Base-by-base conservation (phyloP, 2,888 invertebrate species). In the Lutraria lutraria region DNA sequence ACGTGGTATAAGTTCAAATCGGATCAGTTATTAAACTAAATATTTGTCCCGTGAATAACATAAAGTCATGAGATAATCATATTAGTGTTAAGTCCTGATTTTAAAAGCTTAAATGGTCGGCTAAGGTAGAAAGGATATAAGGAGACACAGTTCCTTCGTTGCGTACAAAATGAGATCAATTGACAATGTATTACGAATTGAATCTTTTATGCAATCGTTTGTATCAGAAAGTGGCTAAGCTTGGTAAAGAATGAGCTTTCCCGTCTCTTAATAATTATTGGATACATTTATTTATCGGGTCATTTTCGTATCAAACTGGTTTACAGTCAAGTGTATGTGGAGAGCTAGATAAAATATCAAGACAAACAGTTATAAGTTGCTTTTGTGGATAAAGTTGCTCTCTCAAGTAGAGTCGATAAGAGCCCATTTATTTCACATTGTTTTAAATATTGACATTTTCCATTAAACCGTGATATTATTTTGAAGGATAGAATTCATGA, bases 361-460 rank as follows among this genome's bases (percentile, higher is more conserved):
- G 84, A 81, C 72, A 82, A 88, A 81, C 68, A 81, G 85, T 84
- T 81, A 82, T 88, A 88, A 88, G 81, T 88, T 85, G 81, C 81
- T 84, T 88, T 81, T 81, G 85, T 81, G 85, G 88, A 81, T 81
- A 72, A 81, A 83, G 53, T 63, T 43, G 54, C 6, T 85, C 81
- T 68, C 72, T 84, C 68, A 34, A 88, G 85, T 54, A 81, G 80
- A 76, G 83, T 81, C 83, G 86, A 86, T 88, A 88, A 88, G 86
- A 76, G 82, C 16, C 56, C 83, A 88, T 88, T 87, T 86, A 83
- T 86, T 82, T 82, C 63, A 60, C 82, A 83, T 88, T 88, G 88
- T 88, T 88, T 88, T 63, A 86, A 60, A 80, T 86, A 63, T 88
- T 88, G 86, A 88, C 86, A 83, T 88, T 88, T 86, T 54, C 60